Evolutionary conservation across 2,113 vertebrate species (phyloP).

Genomic region (Podarcis muralis): DNA sequence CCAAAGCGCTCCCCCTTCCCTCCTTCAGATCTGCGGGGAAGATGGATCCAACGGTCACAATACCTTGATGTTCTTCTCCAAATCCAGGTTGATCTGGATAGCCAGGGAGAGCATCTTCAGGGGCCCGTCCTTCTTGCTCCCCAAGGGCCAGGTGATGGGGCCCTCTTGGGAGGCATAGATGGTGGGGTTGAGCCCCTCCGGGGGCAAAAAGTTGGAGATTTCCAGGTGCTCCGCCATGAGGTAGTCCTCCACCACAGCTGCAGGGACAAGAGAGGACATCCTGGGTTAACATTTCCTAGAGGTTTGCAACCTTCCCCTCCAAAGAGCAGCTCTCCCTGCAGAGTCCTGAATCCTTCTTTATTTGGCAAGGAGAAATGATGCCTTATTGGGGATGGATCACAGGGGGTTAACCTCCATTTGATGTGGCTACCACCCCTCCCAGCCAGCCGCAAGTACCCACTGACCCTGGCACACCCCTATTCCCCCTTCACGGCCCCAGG

Average conservation of each 20-base stretch:
- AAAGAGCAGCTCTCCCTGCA: neutral
- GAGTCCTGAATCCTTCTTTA: neutral
- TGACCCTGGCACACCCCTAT: neutral
- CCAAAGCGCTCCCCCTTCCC: neutral
- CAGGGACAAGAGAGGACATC: neutral
- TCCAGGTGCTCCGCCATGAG: constrained; percentile 78
- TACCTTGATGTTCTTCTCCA: constrained; percentile 87
- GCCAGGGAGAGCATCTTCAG: constrained; percentile 87
- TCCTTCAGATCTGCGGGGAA: neutral
- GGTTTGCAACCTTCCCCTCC: neutral
- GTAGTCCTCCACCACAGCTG: constrained; percentile 83
- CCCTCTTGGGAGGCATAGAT: constrained; percentile 89
- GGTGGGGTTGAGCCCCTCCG: constrained; percentile 81
- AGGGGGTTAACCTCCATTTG: neutral
- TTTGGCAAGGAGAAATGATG: neutral
- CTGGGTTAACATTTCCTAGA: neutral
- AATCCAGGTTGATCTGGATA: constrained; percentile 88
- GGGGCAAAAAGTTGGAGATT: constrained; percentile 80
- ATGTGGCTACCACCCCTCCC: neutral
- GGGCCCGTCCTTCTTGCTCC: constrained; percentile 71
- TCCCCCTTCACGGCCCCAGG: too few species aligned
- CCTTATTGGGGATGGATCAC: neutral
- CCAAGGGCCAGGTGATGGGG: constrained; percentile 71
- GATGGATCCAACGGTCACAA: accelerated
- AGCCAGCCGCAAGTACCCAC: too few species aligned